Evolutionary conservation across 2,888 invertebrate species (phyloP), one percentile per base, ranked within the genome.

Genomic region (Hypselothyrea guttata): DNA sequence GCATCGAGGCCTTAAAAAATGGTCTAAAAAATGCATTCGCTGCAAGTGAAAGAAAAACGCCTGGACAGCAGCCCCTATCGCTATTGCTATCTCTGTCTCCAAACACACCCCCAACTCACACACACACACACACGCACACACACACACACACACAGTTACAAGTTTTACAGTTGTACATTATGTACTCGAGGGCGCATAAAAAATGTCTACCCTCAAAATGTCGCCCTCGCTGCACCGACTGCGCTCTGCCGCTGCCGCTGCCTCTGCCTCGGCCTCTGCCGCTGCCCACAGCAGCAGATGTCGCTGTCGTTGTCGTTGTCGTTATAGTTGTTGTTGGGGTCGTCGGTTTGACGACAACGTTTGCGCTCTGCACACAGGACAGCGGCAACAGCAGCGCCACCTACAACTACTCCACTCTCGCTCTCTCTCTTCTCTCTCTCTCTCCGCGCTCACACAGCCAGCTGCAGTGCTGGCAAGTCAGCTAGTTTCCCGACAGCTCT

Each of bases 131-230:
- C 44, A 41, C 30, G 57, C 11, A 30, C 11, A 34, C 16, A 52
- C 22, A 48, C 28, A 28, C 18, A 27, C 27, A 46, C 13, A 42
- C 7, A 16, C 16, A 15, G 28, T 8, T 42, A 13, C 35, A 16
- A 9, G 9, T 9, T 31, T 16, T 1, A 9, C 8, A 13, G 9
- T 9, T 5, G 38, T 38, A 38, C 38, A 38, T 55, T 46, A 62
- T 59, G 28, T 69, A 60, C 56, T 56, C 48, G 48, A 37, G 49
- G 52, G 30, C 35, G 55, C 75, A 75, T 73, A 64, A 75, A 77
- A 75, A 71, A 74, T 67, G 62, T 62, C 75, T 71, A 68, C 75
- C 75, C 75, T 77, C 60, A 70, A 74, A n/a, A 51, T 75, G 75
- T 75, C 75, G 74, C 74, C 74, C 64, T 71, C 64, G 71, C 68